Evolutionary conservation across 1,140 invertebrate genomes (phyloP).

Genomic region (Ptiloglossa arizonensis): DNA sequence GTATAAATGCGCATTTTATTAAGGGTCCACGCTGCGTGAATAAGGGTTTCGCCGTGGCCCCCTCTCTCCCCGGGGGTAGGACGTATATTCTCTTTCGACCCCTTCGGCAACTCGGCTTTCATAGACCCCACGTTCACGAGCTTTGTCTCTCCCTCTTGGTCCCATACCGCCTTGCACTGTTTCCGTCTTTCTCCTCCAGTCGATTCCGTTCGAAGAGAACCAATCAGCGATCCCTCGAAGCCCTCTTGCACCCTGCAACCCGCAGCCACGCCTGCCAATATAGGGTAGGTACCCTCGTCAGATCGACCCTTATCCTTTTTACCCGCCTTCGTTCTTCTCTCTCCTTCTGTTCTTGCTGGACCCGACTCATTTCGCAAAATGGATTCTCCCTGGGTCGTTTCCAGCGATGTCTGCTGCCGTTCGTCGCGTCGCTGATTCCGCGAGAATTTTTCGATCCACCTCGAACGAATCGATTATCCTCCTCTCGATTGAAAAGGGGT

Average conservation of each 20-base stretch:
- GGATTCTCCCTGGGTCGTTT: constrained; percentile 67
- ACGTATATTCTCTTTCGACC: constrained; percentile 49
- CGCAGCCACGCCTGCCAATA: constrained; percentile 82
- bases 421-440: constrained; percentile 17
- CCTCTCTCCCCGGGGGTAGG: not conserved
- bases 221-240: constrained; percentile 77
- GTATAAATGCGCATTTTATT: constrained; percentile 80
- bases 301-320: constrained; percentile 75
- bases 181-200: constrained; percentile 52
- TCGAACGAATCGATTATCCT: not conserved
- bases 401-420: not conserved
- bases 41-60: constrained; percentile 15
- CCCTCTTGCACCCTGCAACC: constrained; percentile 73
- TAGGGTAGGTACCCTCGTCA: constrained; percentile 75
- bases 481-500: no score
- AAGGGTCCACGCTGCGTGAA: constrained; percentile 63
- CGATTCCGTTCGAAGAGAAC: constrained; percentile 69
- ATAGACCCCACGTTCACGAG: constrained; percentile 45
- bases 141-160: constrained; percentile 26
- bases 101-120: constrained; percentile 45
- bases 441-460: not conserved
- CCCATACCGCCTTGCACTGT: constrained; percentile 1
- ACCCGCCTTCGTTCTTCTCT: constrained; percentile 67
- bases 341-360: constrained; percentile 62
- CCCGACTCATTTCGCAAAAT: constrained; percentile 79